Percentiles rank a stretch among this genome's conserved stretches.
These are phyloP conservation scores for Arizona elegans DNA, from an alignment of 2,113 vertebrate genomes.

Conservation along the genomic window DNA sequence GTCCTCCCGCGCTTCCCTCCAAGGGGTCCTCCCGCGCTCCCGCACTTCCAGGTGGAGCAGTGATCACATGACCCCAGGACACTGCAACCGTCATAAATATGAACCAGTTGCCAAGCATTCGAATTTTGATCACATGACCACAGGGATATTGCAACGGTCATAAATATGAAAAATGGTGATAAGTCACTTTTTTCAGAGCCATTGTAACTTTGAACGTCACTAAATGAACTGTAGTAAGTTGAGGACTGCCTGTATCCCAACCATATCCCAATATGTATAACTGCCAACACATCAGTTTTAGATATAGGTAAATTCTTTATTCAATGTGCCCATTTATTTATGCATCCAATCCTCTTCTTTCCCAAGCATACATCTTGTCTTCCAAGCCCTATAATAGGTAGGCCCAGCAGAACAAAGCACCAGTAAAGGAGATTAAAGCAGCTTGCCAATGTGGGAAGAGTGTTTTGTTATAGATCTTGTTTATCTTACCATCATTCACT, in stretches of 20 bases:
- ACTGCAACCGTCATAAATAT: neutral
- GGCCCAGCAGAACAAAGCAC: neutral
- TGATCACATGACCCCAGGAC: neutral
- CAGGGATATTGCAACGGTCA: neutral
- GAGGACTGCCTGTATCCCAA: neutral
- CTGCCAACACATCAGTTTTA: neutral
- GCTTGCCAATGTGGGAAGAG: neutral
- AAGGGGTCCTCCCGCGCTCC: no score
- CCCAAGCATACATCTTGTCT: neutral
- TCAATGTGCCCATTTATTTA: neutral
- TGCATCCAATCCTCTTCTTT: neutral
- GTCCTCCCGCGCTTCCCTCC: no score
- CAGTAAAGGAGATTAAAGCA: neutral
- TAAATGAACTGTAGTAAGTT: neutral
- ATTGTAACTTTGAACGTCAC: neutral
- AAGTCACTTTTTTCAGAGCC: neutral
- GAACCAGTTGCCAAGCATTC: neutral
- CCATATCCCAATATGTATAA: neutral
- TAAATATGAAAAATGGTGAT: neutral
- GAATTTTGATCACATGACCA: neutral
- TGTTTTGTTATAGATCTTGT: neutral
- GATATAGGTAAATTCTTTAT: neutral
- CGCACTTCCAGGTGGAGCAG: no score
- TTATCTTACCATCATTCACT: neutral
- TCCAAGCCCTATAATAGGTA: neutral